Evolutionary conservation across 2,113 vertebrate genomes (phyloP).

Genomic region (Takifugu flavidus): DNA sequence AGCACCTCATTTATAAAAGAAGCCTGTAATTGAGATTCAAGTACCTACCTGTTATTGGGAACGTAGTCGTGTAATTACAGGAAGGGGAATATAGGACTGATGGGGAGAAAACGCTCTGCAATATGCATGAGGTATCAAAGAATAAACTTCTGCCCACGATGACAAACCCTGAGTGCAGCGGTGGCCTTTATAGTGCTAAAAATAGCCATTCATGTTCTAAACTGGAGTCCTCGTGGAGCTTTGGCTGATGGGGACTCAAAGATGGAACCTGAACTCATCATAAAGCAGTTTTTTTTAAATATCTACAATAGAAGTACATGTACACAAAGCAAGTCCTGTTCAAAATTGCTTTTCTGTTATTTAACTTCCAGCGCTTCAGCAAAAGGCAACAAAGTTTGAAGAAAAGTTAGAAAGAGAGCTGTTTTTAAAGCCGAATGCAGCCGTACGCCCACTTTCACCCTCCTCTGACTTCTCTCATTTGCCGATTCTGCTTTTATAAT

Average conservation of each 20-base stretch:
- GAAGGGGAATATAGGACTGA: slow-evolving; percentile 46
- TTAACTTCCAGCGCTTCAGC: no score
- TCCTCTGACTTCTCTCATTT: no score
- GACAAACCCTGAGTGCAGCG: slow-evolving; percentile 45
- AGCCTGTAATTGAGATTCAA: slow-evolving; percentile 22
- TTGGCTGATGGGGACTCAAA: no score
- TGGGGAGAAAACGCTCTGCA: slow-evolving; percentile 25
- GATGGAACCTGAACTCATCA: slow-evolving; percentile 16
- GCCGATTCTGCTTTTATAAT: no score
- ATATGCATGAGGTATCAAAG: slow-evolving; percentile 21
- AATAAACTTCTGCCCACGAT: slow-evolving; percentile 37
- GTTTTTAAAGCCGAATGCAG: no score
- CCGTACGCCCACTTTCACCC: no score
- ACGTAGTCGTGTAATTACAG: slow-evolving; percentile 34
- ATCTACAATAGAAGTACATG: no score
- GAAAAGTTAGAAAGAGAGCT: no score
- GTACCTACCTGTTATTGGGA: slow-evolving; percentile 16
- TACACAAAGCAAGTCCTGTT: no score
- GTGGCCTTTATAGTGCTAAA: slow-evolving; percentile 36
- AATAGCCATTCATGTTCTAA: slow-evolving; percentile 22
- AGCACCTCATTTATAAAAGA: slow-evolving; percentile 2
- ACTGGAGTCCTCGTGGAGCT: background rate
- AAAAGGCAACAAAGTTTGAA: no score
- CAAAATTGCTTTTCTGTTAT: no score
- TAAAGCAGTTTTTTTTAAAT: background rate